Evolutionary conservation across 1,140 invertebrate species (phyloP), one percentile per base, ranked within the genome.

Genomic region (Platorchestia sp.): DNA sequence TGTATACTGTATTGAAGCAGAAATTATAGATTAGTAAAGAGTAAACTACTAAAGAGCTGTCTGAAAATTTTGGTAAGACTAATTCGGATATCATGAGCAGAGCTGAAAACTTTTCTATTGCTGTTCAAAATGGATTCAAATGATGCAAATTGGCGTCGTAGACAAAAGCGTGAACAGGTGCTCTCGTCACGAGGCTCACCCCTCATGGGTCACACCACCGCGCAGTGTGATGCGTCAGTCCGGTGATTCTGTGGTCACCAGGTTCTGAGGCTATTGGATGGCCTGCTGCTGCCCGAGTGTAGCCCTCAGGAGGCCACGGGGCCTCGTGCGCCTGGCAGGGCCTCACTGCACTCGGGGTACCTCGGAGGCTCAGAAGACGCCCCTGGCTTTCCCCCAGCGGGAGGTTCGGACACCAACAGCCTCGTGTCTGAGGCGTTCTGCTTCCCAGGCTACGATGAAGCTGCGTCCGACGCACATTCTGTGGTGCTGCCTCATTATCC

Each of bases 291-390:
- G 45, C 40, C 41, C 45, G 91, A 93, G 0, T 44, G 91, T 93
- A 45, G 91, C n/a, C 91, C 45, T 14, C 91, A 93, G 22, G 91
- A 93, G 40, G 45, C 41, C 91, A n/a, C 5, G 19, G 45, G 91
- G 45, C 41, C 3, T 3, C 41, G 45, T 0, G 43, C 45, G 19
- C 41, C 87, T 10, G 45, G 45, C 91, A 19, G 40, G 45, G 6
- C 91, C 91, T 93, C 91, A 3, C 41, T 93, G 45, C 91, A 93
- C 91, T 93, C 91, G n/a, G 91, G n/a, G 6, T 93, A 93, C 91
- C 10, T 44, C 44, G 43, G 16, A 14, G 91, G 91, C 45, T 93
- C 91, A 93, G 91, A 93, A 19, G 91, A 91, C 89, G 19, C n/a
- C 14, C 6, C 44, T 45, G 91, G 91, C 45, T 47, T 44, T 44